These are phyloP conservation scores for Neodontobutis hainanensis DNA, from an alignment of 2,113 vertebrate genomes.

Conservation along the genomic window DNA sequence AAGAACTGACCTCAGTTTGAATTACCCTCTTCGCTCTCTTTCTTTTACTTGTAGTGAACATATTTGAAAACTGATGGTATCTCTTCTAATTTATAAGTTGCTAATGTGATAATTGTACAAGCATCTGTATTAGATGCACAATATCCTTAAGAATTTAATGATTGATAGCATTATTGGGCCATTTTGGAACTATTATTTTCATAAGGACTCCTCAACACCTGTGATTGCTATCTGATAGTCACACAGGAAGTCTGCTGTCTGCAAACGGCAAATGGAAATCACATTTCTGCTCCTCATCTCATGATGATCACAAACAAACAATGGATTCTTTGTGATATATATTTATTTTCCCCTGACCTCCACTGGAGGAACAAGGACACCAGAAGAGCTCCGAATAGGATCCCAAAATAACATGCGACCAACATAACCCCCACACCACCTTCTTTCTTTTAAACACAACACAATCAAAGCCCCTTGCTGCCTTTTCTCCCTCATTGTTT, in stretches of 20 bases:
- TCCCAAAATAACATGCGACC: conserved; percentile 84
- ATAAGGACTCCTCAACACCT: conserved; percentile 66
- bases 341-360: conserved; percentile 67
- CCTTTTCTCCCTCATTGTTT: conserved; percentile 82
- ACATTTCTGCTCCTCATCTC: conserved; percentile 59
- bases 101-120: too few species aligned
- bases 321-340: conserved; percentile 69
- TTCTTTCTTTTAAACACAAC: conserved; percentile 76
- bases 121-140: too few species aligned
- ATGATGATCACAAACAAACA: conserved; percentile 78
- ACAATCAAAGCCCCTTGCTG: conserved; percentile 82
- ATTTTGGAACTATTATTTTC: conserved; percentile 30
- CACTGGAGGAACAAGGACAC: conserved; percentile 77
- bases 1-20: too few species aligned
- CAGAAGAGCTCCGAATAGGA: conserved; percentile 63
- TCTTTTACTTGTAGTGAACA: too few species aligned
- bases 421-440: background rate
- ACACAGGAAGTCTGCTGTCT: conserved; percentile 56
- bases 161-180: conserved; percentile 15
- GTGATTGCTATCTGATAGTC: conserved; percentile 73
- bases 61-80: too few species aligned
- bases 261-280: conserved; percentile 71
- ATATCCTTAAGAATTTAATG: background rate
- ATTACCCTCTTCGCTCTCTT: too few species aligned
- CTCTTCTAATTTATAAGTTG: too few species aligned